These are phyloP conservation scores for Watsonalla cultraria DNA, from an alignment of 2,888 invertebrate species.

Conservation along the genomic window DNA sequence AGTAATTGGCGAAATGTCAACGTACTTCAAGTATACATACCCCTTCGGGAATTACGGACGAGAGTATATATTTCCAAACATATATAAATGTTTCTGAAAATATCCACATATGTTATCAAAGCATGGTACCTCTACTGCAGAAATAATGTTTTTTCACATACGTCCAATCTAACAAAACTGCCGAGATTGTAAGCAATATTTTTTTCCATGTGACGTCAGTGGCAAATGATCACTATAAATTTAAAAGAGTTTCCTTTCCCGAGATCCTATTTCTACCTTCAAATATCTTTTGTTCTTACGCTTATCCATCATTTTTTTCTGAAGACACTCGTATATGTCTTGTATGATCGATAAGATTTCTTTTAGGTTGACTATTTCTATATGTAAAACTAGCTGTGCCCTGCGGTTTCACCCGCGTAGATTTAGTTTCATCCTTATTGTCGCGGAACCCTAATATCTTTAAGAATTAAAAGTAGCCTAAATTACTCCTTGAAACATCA, in stretches of 20 bases:
- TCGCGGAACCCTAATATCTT: too few species aligned
- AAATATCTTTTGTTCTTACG: not conserved
- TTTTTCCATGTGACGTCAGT: conserved; percentile 20
- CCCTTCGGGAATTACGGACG: too few species aligned
- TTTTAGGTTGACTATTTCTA: too few species aligned
- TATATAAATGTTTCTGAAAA: not conserved
- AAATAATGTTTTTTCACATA: conserved; percentile 22
- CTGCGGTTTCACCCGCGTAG: too few species aligned
- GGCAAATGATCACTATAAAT: conserved; percentile 30
- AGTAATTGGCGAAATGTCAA: too few species aligned
- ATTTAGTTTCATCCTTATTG: too few species aligned
- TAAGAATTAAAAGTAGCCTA: too few species aligned
- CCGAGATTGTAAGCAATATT: conserved; percentile 27
- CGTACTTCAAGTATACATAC: too few species aligned
- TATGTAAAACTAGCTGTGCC: too few species aligned
- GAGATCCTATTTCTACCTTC: conserved; percentile 6
- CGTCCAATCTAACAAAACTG: conserved; percentile 18
- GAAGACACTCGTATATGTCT: not conserved
- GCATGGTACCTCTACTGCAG: conserved; percentile 11
- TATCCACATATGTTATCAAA: not conserved
- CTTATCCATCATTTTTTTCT: not conserved
- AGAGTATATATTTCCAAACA: too few species aligned
- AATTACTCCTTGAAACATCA: too few species aligned
- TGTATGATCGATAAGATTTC: too few species aligned
- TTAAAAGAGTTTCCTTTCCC: conserved; percentile 7